Base-by-base conservation (phyloP, 2,888 invertebrate genomes). In the Leucoma salicis region DNA sequence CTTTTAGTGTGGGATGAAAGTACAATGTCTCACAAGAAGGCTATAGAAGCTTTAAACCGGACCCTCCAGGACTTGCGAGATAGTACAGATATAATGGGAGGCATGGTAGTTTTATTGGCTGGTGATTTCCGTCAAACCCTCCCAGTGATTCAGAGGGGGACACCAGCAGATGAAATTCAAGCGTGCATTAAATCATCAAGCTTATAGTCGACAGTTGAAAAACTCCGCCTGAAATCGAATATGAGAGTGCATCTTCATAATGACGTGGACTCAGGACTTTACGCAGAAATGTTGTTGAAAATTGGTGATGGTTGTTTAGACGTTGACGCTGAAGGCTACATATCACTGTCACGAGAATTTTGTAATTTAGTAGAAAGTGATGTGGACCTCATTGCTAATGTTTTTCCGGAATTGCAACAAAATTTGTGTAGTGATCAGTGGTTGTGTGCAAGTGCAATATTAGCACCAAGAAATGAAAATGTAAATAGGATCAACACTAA, bases 1-100 rank as follows among this genome's bases (percentile, higher is more conserved):
- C 35, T 56, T 29, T 49, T 63, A 4, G 53, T 61, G n/a, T 63
- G 61, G 54, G 57, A 63, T 27, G 58, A 65, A 35, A 57, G 63
- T 43, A 62, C 60, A n/a, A 50, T 53, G 49, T 35, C 51, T 14
- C 51, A 49, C 29, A 53, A 48, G 36, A 49, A 57, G 28, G 50
- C 53, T 12, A 28, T 28, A 28, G 28, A 28, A 28, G 28, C 28
- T 13, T 39, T 56, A 21, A 33, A 49, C 44, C 36, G 47, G 13
- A 31, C 32, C 14, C 32, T 28, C 7, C 28, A 28, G 13, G 28
- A 28, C 13, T 12, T 28, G 28, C 28, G 28, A 28, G 12, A 28
- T 12, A 57, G 51, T 54, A 36, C 53, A n/a, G 51, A 56, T 29
- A 57, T 57, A 21, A 38, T 38, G 25, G 49, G 50, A n/a, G 48